A percentile compares a stretch with the other conserved stretches of the same genome.
Conservation (phyloP, 2,888 invertebrate genomes). For the Smittia sp. region DNA sequence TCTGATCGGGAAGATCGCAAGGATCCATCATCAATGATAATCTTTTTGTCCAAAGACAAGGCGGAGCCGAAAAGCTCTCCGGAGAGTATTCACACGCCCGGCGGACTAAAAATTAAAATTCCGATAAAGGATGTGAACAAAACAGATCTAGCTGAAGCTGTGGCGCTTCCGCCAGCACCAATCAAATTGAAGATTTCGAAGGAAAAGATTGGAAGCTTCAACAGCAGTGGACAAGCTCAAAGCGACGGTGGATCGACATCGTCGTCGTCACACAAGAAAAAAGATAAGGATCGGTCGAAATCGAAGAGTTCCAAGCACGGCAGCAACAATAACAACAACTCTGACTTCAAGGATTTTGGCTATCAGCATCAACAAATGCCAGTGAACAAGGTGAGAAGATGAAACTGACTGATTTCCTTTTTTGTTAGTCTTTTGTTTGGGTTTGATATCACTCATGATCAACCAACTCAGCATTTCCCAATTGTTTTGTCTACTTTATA, state of each 20-base stretch:
- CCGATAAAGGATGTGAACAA: conserved; percentile 46
- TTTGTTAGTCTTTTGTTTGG: background rate
- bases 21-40: conserved; percentile 54
- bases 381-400: background rate
- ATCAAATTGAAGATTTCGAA: conserved; percentile 79
- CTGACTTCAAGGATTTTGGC: background rate
- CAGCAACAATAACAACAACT: conserved; percentile 5
- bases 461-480: no score
- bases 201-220: conserved; percentile 62
- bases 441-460: background rate
- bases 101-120: conserved; percentile 75
- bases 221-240: conserved; percentile 35
- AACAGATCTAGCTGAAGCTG: conserved; percentile 29
- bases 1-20: conserved; percentile 58
- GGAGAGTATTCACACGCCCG: conserved; percentile 48
- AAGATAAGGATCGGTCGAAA: background rate
- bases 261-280: conserved; percentile 13
- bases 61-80: conserved; percentile 42
- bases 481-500: background rate
- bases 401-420: background rate
- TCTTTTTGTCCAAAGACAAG: conserved; percentile 61
- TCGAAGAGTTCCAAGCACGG: conserved; percentile 30
- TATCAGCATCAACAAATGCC: background rate
- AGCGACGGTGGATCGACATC: conserved; percentile 7
- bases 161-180: conserved; percentile 46